Base-by-base conservation (phyloP, 2,797 vertebrate species). In the Chanos chanos region DNA sequence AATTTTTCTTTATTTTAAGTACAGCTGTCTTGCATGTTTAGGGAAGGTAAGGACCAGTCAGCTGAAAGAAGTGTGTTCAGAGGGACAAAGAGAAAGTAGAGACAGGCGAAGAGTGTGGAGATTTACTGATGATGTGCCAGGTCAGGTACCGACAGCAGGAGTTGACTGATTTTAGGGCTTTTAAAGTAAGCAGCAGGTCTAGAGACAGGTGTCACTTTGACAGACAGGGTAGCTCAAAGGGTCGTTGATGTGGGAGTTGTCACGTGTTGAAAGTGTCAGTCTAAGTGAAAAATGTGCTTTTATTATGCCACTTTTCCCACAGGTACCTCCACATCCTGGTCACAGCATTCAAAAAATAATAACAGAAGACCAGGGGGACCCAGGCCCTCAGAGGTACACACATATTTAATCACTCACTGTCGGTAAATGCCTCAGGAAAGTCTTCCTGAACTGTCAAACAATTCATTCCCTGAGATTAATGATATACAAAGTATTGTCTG, bases 291-390 rank as follows among this genome's bases (percentile, higher is more conserved):
- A 6, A 12, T 13, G 16, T 39, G 25, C n/a, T 41, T 43, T n/a
- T 48, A 51, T 72, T n/a, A n/a, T n/a, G n/a, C n/a, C n/a, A n/a
- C n/a, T n/a, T n/a, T 16, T 70, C 40, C 51, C 62, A 4, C 81
- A 98, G 96, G 96, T 87, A 89, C 91, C 52, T 97, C 94, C 8
- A 92, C 94, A 7, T 92, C 91, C 31, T 97, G 94, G 94, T 97
- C 96, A 13, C 95, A 96, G 76, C 91, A 93, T 71, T 96, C 95
- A 18, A 89, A 85, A 57, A 90, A 93, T n/a, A 92, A 87, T 48
- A 90, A 79, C 50, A 89, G 85, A 63, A 92, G 93, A 64, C 86
- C 87, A 30, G 89, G 92, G 13, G 94, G 96, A 30, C 88, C 89
- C 69, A 98, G 97, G 74, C 92, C 94, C 45, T 97, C 96, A 0